phyloP scores from a whole-genome alignment of 2,888 invertebrate genomes.

The Athripsodes cinereus region DNA sequence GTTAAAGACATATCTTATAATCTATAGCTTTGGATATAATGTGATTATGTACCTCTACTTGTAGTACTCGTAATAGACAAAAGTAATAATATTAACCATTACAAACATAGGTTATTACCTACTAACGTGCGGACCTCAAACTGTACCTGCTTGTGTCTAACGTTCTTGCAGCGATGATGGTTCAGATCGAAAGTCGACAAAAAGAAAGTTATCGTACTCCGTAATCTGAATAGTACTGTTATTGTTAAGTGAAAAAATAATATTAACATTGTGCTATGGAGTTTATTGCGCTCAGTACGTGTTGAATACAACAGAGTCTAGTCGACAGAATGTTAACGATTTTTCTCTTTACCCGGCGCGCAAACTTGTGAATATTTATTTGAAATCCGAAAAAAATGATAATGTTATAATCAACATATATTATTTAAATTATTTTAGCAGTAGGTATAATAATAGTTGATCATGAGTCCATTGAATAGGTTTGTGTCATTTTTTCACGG shows the following conservation, averaged over 20 bases:
- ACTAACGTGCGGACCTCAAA: no score
- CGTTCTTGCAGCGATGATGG: background rate
- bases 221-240: slow-evolving; percentile 22
- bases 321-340: background rate
- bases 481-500: slow-evolving; percentile 57
- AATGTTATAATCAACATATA: background rate
- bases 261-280: slow-evolving; percentile 21
- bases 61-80: no score
- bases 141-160: background rate
- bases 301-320: slow-evolving; percentile 2
- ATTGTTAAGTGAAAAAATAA: slow-evolving; percentile 17
- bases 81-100: no score
- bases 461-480: slow-evolving; percentile 56
- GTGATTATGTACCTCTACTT: no score
- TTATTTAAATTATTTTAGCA: no score
- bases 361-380: background rate
- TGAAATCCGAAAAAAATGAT: no score
- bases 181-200: slow-evolving; percentile 24
- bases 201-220: slow-evolving; percentile 22
- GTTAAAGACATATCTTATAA: no score
- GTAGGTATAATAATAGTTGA: no score
- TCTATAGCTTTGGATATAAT: no score
- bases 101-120: no score
- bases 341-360: background rate
- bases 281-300: slow-evolving; percentile 22